Evolutionary conservation across 1,140 invertebrate species (phyloP), one percentile per base, ranked within the genome.

Genomic region (Drosophila navojoa): DNA sequence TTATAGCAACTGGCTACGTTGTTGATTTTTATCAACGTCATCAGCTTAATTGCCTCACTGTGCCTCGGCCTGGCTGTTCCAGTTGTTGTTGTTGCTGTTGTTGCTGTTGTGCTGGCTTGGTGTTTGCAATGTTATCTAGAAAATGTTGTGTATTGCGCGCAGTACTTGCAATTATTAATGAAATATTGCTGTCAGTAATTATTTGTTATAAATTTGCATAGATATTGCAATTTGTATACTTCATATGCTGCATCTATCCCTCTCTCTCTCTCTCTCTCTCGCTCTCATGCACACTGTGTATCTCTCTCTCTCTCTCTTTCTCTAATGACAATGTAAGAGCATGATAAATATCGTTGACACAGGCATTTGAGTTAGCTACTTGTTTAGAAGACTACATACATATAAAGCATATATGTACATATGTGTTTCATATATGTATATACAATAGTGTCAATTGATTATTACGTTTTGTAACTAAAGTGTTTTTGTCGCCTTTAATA

Each of bases 191-290:
- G 80, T 90, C 85, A 79, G 85, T 90, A 90, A 90, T 90, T 90
- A 85, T 90, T 85, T 90, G 85, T 90, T 90, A 90, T 90, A 85
- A 90, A 90, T 90, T 90, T 90, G 85, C 85, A 90, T 90, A 90
- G 85, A 90, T 90, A 90, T 90, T 90, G 85, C 85, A 84, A 89
- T 84, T 90, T 90, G 84, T 79, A 81, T 82, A 81, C 78, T 82
- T 79, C 84, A 77, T 66, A 71, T 67, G 54, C 45, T 62, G 44
- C 27, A 25, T 29, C 27, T 13, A 3, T 10, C 27, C 29, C 38
- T 4, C 42, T 4, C 42, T n/a, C 15, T 22, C 32, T 1, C 32
- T 22, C 54, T 16, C 15, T 11, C 11, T 29, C 4, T 40, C n/a
- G 1, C 19, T 1, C 19, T 2, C 19, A 22, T 3, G 3, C 19